Percentiles rank a stretch among this genome's conserved stretches.
Conservation (phyloP, 2,888 invertebrate species). For the Drosophila borealis region DNA sequence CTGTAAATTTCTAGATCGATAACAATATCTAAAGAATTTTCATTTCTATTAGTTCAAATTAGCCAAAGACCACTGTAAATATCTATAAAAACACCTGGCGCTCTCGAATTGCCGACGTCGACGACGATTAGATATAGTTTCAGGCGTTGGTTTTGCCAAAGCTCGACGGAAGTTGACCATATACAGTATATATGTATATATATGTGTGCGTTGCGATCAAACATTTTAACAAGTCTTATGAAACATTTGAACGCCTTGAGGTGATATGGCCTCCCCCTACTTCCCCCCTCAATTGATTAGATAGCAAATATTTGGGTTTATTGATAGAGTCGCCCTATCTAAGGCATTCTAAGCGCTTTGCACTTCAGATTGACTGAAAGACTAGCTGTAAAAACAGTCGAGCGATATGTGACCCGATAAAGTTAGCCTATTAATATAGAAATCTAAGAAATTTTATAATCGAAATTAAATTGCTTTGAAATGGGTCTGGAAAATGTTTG, state of each 20-base stretch:
- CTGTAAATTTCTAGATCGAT: background rate
- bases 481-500: background rate
- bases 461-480: conserved; percentile 6
- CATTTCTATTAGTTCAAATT: background rate
- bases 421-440: background rate
- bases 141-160: conserved; percentile 17
- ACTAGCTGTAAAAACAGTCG: background rate
- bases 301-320: conserved; percentile 35
- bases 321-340: background rate
- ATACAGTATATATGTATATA: conserved; percentile 4
- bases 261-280: conserved; percentile 9
- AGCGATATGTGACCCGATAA: conserved; percentile 1
- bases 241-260: conserved; percentile 31
- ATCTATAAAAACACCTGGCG: background rate
- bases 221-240: conserved; percentile 37
- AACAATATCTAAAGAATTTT: background rate
- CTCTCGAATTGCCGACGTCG: conserved; percentile 22
- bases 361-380: conserved; percentile 1
- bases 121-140: conserved; percentile 49
- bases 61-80: background rate
- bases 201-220: conserved; percentile 9
- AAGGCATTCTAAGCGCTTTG: conserved; percentile 10
- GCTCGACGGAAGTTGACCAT: conserved; percentile 32
- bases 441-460: conserved; percentile 8
- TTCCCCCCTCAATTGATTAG: conserved; percentile 39